Base-by-base conservation (phyloP, 2,113 vertebrate genomes). In the Barbus barbus region DNA sequence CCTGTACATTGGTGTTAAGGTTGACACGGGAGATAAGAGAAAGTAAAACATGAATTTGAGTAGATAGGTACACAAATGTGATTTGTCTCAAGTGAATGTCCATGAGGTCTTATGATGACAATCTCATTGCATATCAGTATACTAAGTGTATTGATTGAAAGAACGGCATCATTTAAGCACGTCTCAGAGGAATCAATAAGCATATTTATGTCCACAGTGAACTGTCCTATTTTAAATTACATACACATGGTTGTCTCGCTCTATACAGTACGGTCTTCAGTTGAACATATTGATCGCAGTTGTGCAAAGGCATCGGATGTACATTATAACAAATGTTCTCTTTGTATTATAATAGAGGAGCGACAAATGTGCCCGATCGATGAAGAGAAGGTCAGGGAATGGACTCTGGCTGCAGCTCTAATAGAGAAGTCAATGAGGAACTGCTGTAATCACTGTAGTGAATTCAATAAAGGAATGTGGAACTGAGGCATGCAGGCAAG, bases 361-460 rank as follows among this genome's bases (percentile, higher is more conserved):
- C 96, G 96, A 97, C 96, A 97, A 96, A 97, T 97, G 96, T 96
- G 96, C 96, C 96, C 96, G 97, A 98, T 98, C 97, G 98, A 99
- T 98, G 95, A 36, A 51, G 94, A 95, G 98, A 98, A 98, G 98
- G 97, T 98, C 97, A 97, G 95, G 94, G 95, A 96, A 96, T 96
- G 95, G 95, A 93, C 95, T 95, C 76, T 76, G 84, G 86, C 83
- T 78, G 22, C n/a, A 78, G 48, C 63, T 72, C 24, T 60, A 38
- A 77, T 72, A 84, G 72, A 65, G 33, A 87, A 82, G 86, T 61
- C 82, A 72, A 78, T 84, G 80, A 79, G 78, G 67, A 83, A 69
- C 46, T 75, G 14, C 63, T 58, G 74, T 74, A 46, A 44, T 61
- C n/a, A 53, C 26, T 46, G 41, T 60, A 72, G 26, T 83, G 63